Base-by-base conservation (phyloP, 2,888 invertebrate genomes). In the Seira musarum region DNA sequence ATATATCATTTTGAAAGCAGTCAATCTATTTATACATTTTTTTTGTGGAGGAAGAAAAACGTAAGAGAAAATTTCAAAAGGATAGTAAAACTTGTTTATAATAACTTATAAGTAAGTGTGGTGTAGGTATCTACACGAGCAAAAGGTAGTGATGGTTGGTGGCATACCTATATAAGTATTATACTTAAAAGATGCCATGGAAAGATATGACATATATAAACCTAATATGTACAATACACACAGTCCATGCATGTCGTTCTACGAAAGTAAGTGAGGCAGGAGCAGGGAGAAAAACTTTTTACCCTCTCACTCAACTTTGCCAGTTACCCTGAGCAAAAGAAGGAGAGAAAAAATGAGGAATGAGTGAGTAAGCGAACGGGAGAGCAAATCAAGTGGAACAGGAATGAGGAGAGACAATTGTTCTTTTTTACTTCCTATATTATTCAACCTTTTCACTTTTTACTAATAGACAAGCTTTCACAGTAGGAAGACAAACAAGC, bases 391-490 rank as follows among this genome's bases (percentile, higher is more conserved):
- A 80, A 80, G 80, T 74, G 80, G 79, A 79, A 79, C 68, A 60
- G 79, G 69, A 80, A 80, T 73, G 74, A 80, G 74, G 80, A 80
- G 80, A 80, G 74, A 80, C 80, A 80, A 80, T 80, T 80, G 80
- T 70, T 67, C 68, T 61, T 66, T 72, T 79, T 46, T 69, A 49
- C 69, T 35, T 63, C 19, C 64, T 78, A 65, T 80, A 72, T 71
- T 78, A 78, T 78, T 78, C 78, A 79, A 79, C 79, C 63, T 72
- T 79, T 79, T 73, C 68, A 72, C 73, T 79, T 64, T 69, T 76
- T 68, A 67, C 73, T 72, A 79, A 79, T 79, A 79, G 79, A 79
- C 68, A 79, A 61, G 53, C 17, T 79, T 73, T 79, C 61, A 67
- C 69, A 73, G 79, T 53, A 73, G 69, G 76, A 69, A 79, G 64